Percentiles rank a stretch among this genome's conserved stretches.
These are phyloP conservation scores for Rhabdornis inornatus DNA, from an alignment of 2,113 vertebrate species.

Conservation along the genomic window DNA sequence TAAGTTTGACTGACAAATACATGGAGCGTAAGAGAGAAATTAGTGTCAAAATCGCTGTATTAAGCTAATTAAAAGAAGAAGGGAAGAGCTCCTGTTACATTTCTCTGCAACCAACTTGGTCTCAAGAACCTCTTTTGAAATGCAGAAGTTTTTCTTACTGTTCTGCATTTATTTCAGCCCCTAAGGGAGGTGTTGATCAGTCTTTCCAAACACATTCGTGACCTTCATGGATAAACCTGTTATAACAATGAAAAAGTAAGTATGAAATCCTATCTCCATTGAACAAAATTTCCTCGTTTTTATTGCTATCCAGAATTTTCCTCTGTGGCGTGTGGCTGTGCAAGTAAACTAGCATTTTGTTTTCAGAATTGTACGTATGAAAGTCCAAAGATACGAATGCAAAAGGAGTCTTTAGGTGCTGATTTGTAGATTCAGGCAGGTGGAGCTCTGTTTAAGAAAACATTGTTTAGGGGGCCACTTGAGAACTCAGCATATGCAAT, in stretches of 20 bases:
- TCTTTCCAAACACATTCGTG: rapidly evolving
- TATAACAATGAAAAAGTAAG: neutral
- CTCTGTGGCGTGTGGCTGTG: neutral
- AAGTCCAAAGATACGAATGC: neutral
- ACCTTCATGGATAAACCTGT: neutral
- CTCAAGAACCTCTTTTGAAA: neutral
- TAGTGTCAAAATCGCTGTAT: neutral
- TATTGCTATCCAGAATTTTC: neutral
- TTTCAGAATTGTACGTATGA: neutral
- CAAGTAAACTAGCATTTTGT: neutral
- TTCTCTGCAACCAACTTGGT: neutral
- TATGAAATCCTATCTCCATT: neutral
- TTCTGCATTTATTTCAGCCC: neutral
- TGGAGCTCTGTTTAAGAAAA: neutral
- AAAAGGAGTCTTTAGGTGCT: neutral
- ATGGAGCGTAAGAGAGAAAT: neutral
- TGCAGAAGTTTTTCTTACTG: neutral
- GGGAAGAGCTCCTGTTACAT: neutral
- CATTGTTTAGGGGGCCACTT: neutral
- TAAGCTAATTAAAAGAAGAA: neutral
- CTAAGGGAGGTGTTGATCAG: neutral
- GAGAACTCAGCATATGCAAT: neutral
- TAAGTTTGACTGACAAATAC: conserved; percentile 45
- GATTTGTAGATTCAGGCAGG: neutral
- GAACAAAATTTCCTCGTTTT: neutral